Percentiles rank a stretch among this genome's conserved stretches.
phyloP scores from a whole-genome alignment of 2,888 invertebrate species.

The Pemphredon lugubris region DNA sequence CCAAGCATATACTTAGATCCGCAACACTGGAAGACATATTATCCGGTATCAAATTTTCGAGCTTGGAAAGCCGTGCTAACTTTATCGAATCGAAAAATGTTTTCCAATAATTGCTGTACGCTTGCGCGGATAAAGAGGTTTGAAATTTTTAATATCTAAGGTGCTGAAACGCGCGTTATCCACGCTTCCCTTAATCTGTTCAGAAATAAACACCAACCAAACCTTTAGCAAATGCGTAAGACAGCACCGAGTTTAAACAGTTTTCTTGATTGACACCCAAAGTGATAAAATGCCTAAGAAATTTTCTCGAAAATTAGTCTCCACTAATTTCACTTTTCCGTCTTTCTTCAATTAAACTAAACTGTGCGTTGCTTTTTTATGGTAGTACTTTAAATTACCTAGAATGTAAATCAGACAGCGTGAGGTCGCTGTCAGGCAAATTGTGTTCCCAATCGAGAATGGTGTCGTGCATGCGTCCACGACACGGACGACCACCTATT shows the following conservation, averaged over 20 bases:
- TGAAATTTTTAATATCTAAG: conserved; percentile 28
- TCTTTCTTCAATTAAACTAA: not conserved
- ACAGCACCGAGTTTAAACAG: not conserved
- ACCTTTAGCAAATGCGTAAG: conserved; percentile 19
- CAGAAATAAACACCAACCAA: conserved; percentile 35
- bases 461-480: conserved; percentile 94
- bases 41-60: not conserved
- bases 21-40: conserved; percentile 87
- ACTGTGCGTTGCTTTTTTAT: no score
- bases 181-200: conserved; percentile 40
- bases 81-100: conserved; percentile 26
- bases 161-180: conserved; percentile 29
- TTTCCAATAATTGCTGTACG: conserved; percentile 28
- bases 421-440: conserved; percentile 92
- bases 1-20: conserved; percentile 96
- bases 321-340: not conserved
- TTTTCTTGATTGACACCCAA: not conserved
- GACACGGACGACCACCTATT: conserved; percentile 87
- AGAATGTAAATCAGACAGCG: conserved; percentile 92
- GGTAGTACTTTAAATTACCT: conserved; percentile 87
- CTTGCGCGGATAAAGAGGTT: conserved; percentile 20
- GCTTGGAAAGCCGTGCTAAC: conserved; percentile 43
- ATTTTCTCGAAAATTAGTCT: conserved; percentile 1
- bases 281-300: not conserved
- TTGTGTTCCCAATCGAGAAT: conserved; percentile 99